Percentiles rank a stretch among this genome's conserved stretches.
Conservation (phyloP, 1,140 invertebrate genomes). For the Portunus trituberculatus region DNA sequence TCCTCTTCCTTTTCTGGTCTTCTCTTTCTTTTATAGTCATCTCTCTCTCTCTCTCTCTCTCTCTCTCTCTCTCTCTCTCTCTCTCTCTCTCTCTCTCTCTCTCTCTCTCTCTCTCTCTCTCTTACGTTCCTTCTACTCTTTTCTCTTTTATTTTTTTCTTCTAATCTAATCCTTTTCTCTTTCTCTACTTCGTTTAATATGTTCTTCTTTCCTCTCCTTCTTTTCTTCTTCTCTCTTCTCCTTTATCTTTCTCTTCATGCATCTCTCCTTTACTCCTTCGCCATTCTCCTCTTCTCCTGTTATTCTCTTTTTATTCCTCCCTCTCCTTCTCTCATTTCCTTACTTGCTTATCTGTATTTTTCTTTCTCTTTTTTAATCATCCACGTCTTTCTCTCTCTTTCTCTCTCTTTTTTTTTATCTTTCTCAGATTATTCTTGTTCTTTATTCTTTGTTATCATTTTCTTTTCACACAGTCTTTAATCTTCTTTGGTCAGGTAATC, state of each 20-base stretch:
- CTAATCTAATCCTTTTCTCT: neutral
- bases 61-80: neutral
- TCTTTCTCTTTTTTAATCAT: neutral
- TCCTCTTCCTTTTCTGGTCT: neutral
- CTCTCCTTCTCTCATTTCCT: neutral
- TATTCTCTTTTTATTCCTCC: neutral
- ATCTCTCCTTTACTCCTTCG: neutral
- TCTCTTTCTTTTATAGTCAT: neutral
- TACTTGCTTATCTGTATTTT: too few relatives aligned
- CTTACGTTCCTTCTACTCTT: neutral
- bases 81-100: neutral
- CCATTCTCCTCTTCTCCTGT: neutral
- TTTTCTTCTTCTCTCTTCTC: neutral
- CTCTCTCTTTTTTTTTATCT: neutral
- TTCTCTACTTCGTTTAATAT: too few relatives aligned
- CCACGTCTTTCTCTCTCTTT: neutral
- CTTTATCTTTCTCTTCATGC: neutral
- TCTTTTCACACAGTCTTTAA: too few relatives aligned
- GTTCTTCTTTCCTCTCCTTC: neutral
- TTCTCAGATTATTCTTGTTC: too few relatives aligned
- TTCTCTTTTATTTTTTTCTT: neutral
- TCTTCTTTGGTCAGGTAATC: too few relatives aligned
- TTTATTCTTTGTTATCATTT: too few relatives aligned
- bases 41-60: neutral
- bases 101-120: too few relatives aligned